Base-by-base conservation (phyloP, 2,888 invertebrate genomes). In the Cataglyphis livida region DNA sequence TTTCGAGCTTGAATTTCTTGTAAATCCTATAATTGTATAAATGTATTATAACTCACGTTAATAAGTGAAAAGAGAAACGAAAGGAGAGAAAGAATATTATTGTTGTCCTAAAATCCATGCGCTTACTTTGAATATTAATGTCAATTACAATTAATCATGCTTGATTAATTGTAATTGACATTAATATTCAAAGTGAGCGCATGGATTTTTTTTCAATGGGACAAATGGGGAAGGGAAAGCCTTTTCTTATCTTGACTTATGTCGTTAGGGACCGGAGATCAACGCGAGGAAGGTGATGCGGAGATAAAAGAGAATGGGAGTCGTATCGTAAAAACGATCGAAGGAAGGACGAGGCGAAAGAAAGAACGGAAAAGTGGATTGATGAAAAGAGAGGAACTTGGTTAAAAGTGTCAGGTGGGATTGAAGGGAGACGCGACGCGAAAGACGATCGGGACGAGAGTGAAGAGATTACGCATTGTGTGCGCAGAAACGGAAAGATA, bases 241-340 rank as follows among this genome's bases (percentile, higher is more conserved):
- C 32, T n/a, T 66, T 66, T 71, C 51, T 51, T 21, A 21, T 35
- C 10, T 57, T 38, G 54, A 71, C 9, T 48, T 21, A 12, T 21
- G 12, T 35, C 35, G 25, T 18, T 5, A 38, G 18, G 28, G 15
- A 66, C 5, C 5, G 3, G 4, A 32, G 12, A 51, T 65, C 21
- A 25, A 65, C 21, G 3, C 1, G 59, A 62, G 61, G 41, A 28
- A 81, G n/a, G 70, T 28, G 48, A 51, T 18, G 61, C 61, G n/a
- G 32, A 28, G 32, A 61, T 28, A 61, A 61, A 61, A 32, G 32
- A 28, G 61, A 28, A 32, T 28, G 32, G 61, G 32, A 32, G 7
- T 32, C 61, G 7, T 61, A n/a, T 61, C 18, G 28, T 61, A 28
- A 61, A 61, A 32, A 32, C 28, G 9, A 15, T 32, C 18, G 59